Conservation (phyloP, 2,797 vertebrate genomes). For the Manis crassicaudata region DNA sequence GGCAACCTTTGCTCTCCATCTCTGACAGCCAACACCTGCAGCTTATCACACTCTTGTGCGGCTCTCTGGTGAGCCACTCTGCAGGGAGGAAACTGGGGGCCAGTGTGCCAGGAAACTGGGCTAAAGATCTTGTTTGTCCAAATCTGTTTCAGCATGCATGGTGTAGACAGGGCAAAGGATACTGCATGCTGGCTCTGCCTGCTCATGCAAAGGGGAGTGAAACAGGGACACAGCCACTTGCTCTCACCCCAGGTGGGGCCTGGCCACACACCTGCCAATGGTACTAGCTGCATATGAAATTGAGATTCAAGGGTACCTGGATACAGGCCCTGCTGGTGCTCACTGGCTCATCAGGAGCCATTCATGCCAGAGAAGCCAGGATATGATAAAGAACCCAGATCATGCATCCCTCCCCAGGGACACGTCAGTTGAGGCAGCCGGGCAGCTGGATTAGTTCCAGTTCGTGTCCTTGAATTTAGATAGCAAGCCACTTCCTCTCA, state of each 20-base stretch:
- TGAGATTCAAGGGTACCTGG: neutral
- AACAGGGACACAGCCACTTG: neutral
- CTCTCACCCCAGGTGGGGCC: neutral
- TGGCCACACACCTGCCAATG: neutral
- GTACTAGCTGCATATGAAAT: neutral
- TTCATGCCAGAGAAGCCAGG: neutral
- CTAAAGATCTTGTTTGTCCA: neutral
- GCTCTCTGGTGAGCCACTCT: neutral
- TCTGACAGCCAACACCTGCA: neutral
- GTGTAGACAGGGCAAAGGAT: neutral
- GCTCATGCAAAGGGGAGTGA: neutral
- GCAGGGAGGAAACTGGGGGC: neutral
- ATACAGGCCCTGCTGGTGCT: neutral
- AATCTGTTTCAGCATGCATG: neutral
- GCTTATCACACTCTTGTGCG: neutral
- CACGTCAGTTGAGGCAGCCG: neutral
- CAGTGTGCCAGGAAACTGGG: neutral
- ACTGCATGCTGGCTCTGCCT: neutral
- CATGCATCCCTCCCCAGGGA: neutral
- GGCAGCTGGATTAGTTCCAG: accelerated
- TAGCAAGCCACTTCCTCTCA: neutral
- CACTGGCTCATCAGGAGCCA: neutral
- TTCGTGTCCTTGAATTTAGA: neutral
- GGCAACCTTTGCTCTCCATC: neutral
- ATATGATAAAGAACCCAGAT: neutral